A percentile compares a stretch with the other conserved stretches of the same genome.
phyloP scores from a whole-genome alignment of 1,140 invertebrate species.

The Bombus waltoni region DNA sequence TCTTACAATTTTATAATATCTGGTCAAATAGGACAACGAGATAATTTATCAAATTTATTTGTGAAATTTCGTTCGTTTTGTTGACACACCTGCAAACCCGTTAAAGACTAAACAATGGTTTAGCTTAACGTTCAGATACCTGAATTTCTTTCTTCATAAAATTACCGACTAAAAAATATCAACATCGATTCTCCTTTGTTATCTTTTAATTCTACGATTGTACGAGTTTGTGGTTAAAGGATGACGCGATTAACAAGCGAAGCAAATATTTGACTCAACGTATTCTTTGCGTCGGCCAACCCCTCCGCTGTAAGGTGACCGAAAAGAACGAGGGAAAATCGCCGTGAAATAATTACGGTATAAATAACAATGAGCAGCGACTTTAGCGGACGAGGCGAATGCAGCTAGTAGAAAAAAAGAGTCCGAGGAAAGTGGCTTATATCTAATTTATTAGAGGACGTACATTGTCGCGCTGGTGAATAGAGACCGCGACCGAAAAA shows the following conservation, averaged over 20 bases:
- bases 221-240: background rate
- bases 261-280: background rate
- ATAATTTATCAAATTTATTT: too few relatives aligned
- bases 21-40: too few relatives aligned
- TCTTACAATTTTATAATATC: too few relatives aligned
- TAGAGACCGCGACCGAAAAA: slow-evolving; percentile 50
- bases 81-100: too few relatives aligned
- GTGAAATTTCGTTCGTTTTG: too few relatives aligned
- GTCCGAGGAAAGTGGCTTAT: slow-evolving; percentile 16
- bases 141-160: background rate
- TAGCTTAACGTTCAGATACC: too few relatives aligned
- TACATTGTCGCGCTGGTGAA: slow-evolving; percentile 42
- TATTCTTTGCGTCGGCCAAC: background rate
- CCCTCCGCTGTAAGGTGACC: background rate
- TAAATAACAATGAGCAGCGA: slow-evolving; percentile 37
- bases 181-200: background rate
- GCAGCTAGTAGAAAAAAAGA: background rate
- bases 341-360: slow-evolving; percentile 36
- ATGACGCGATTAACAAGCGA: background rate
- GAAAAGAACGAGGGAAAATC: background rate
- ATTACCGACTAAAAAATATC: too few relatives aligned
- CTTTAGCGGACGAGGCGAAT: slow-evolving; percentile 7
- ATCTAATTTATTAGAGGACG: slow-evolving; percentile 41
- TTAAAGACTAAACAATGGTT: too few relatives aligned
- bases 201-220: background rate